These are phyloP conservation scores for Pampus argenteus DNA, from an alignment of 2,797 vertebrate species.

Conservation along the genomic window DNA sequence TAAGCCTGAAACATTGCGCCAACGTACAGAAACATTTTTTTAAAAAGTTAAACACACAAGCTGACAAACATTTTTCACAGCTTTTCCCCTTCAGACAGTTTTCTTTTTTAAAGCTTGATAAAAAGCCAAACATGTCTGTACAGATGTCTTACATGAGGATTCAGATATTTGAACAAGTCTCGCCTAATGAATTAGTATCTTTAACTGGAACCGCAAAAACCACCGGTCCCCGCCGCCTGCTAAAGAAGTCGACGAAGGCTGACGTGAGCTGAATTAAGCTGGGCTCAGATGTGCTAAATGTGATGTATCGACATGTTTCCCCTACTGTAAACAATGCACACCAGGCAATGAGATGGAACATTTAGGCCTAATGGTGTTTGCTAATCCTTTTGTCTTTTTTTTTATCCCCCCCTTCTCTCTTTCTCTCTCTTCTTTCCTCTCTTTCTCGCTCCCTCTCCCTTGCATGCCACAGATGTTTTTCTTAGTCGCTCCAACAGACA, in stretches of 20 bases:
- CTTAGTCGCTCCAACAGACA: conserved; percentile 98
- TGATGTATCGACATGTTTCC: conserved; percentile 91
- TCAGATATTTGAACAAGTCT: conserved; percentile 84
- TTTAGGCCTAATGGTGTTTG: conserved; percentile 96
- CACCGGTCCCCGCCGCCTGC: conserved; percentile 25
- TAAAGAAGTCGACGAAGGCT: conserved; percentile 34
- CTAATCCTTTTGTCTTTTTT: conserved; percentile 94
- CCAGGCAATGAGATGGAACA: conserved; percentile 91
- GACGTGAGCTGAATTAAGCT: conserved; percentile 20
- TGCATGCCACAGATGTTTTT: conserved; percentile 97
- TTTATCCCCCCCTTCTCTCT: conserved; percentile 67
- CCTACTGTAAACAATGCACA: conserved; percentile 94
- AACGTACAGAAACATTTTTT: conserved; percentile 84
- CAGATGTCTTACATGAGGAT: conserved; percentile 82
- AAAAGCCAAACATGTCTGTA: conserved; percentile 88
- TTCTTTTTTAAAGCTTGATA: conserved; percentile 83
- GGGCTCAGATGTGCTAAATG: conserved; percentile 83
- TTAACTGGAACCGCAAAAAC: conserved; percentile 90
- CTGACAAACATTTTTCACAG: conserved; percentile 89
- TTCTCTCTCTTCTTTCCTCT: background rate
- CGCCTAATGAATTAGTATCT: conserved; percentile 92
- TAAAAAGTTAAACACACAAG: conserved; percentile 75
- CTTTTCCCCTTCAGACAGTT: conserved; percentile 77
- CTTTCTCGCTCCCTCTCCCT: conserved; percentile 81
- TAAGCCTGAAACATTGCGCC: conserved; percentile 86